These are phyloP conservation scores for Acrossocheilus fasciatus DNA, from an alignment of 2,797 vertebrate genomes.

Conservation along the genomic window DNA sequence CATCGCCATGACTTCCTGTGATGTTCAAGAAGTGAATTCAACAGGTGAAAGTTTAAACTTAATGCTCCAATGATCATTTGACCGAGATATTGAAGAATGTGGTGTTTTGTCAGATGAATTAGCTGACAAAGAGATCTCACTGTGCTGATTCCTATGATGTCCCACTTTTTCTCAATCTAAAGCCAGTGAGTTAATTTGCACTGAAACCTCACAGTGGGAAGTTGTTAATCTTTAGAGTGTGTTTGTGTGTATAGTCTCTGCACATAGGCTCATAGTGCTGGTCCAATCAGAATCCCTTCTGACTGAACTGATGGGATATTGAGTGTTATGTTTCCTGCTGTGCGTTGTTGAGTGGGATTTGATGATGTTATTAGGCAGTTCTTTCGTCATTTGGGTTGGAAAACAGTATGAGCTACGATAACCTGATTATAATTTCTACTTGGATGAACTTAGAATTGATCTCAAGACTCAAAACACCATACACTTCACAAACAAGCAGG, in stretches of 20 bases:
- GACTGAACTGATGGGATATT: slow-evolving; percentile 35
- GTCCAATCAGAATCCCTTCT: slow-evolving; percentile 17
- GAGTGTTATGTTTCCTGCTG: slow-evolving; percentile 37
- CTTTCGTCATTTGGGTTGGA: slow-evolving; percentile 14
- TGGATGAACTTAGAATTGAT: slow-evolving; percentile 16
- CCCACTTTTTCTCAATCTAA: slow-evolving; percentile 19
- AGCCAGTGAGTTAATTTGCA: slow-evolving; percentile 25
- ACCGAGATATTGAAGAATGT: not conserved
- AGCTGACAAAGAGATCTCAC: slow-evolving; percentile 27
- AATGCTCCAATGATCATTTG: slow-evolving; percentile 10
- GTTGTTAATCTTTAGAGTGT: slow-evolving; percentile 22
- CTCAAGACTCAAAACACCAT: slow-evolving; percentile 6
- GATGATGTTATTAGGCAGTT: slow-evolving; percentile 24
- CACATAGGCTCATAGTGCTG: slow-evolving; percentile 17
- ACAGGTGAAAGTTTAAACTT: not conserved
- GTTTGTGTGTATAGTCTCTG: slow-evolving; percentile 4
- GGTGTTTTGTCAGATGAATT: not conserved
- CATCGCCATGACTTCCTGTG: not conserved
- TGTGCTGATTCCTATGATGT: slow-evolving; percentile 33
- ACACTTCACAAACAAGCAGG: slow-evolving; percentile 21
- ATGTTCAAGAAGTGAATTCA: not conserved
- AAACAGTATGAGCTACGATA: slow-evolving; percentile 26
- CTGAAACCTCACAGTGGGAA: slow-evolving; percentile 16
- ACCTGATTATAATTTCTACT: slow-evolving; percentile 27
- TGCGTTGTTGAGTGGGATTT: slow-evolving; percentile 30